A percentile compares a stretch with the other conserved stretches of the same genome.
Conservation (phyloP, 2,113 vertebrate species). For the Apodemus speciosus region DNA sequence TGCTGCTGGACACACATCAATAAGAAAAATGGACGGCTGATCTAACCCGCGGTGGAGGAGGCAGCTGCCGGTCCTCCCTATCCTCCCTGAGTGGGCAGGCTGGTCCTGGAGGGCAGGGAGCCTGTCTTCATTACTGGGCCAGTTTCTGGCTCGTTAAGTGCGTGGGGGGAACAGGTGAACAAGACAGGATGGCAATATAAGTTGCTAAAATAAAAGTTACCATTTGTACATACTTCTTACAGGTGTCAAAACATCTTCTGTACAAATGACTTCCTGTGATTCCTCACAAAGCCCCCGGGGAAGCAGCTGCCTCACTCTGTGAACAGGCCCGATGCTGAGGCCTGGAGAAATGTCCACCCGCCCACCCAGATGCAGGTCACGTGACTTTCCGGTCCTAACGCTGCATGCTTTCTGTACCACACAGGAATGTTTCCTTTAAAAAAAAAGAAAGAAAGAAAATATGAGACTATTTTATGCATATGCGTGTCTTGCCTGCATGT, state of each 20-base stretch:
- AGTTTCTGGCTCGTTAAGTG: not conserved
- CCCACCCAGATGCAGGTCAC: not conserved
- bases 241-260: slow-evolving; percentile 25
- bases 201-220: slow-evolving; percentile 50
- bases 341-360: not conserved
- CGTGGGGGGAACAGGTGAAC: not conserved
- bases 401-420: not conserved
- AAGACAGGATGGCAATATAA: not conserved
- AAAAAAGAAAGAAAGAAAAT: too few relatives aligned
- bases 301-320: not conserved
- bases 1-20: not conserved
- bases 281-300: not conserved
- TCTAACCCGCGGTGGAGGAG: accelerated
- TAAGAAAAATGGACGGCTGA: not conserved
- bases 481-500: not conserved
- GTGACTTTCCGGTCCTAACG: not conserved
- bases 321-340: not conserved
- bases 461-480: not conserved
- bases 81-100: too few relatives aligned
- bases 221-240: slow-evolving; percentile 3
- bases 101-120: not conserved
- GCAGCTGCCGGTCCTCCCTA: not conserved
- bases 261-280: not conserved
- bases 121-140: not conserved
- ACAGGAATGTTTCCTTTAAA: not conserved